Base-by-base conservation (phyloP, 2,888 invertebrate species). In the Stenichneumon culpator region DNA sequence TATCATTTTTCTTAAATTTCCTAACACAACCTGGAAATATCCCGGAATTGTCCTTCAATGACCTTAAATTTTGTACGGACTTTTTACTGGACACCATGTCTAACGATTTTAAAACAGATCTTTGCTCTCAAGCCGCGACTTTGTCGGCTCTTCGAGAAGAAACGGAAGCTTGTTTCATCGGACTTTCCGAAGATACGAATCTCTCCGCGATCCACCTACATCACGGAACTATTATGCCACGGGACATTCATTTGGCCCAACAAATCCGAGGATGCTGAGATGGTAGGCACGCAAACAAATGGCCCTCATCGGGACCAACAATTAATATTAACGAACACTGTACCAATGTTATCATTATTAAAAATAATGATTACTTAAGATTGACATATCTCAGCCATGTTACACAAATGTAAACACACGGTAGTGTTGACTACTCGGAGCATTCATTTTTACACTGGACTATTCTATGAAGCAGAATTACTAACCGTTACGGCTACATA, bases 51-150 rank as follows among this genome's bases (percentile, higher is more conserved):
- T 36, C 39, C 11, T 39, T 39, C 0, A 28, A 3, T 28, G 28
- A 5, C 28, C 5, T 28, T 28, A 5, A 11, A 39, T 39, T 39
- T 2, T 11, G 39, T 11, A 39, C 11, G 3, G 7, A 11, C 11
- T 39, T 39, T 9, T 9, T 39, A 3, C 2, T 39, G 39, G 11
- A 11, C 39, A 11, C 11, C 2, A 39, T 39, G 39, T 97, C 74
- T 96, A 96, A 96, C 88, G 96, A 96, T 89, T 96, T 96, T 94
- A 96, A 96, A 92, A 95, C 96, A 0, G 96, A 96, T 90, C 92
- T 96, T 32, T 93, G 96, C 72, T 96, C 96, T 92, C 96, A 96
- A 92, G 96, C 95, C 88, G 95, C 96, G 0, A 96, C 96, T 7
- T 96, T 96, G 6, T 95, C 95, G 93, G 96, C 96, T 78, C 93